Percentiles rank a stretch among this genome's conserved stretches.
phyloP scores from a whole-genome alignment of 2,797 vertebrate species.

The Gymnodraco acuticeps region DNA sequence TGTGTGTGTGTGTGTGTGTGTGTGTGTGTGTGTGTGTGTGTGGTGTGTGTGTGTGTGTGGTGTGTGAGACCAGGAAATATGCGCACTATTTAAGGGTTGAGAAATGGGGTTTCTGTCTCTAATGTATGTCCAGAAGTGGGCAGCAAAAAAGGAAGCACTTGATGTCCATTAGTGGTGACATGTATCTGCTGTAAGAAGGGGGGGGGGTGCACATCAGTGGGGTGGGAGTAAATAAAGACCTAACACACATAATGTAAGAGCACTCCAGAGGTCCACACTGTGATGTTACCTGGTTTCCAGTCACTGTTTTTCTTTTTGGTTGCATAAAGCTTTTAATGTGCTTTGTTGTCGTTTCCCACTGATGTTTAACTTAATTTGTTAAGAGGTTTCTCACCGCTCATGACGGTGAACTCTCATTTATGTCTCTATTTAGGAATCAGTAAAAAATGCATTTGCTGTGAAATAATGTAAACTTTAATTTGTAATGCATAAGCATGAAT shows the following conservation, averaged over 20 bases:
- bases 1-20: conserved; percentile 2
- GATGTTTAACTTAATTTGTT: conserved; percentile 73
- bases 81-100: conserved; percentile 70
- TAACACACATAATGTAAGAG: conserved; percentile 71
- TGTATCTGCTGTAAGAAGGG: conserved; percentile 75
- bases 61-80: conserved; percentile 11
- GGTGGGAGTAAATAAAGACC: conserved; percentile 71
- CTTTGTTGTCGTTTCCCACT: conserved; percentile 61
- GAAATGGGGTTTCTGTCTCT: conserved; percentile 75
- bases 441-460: conserved; percentile 35
- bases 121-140: conserved; percentile 77
- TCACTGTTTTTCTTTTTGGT: conserved; percentile 48
- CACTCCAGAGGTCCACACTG: conserved; percentile 72
- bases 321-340: conserved; percentile 76
- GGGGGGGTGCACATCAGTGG: conserved; percentile 51
- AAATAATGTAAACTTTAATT: conserved; percentile 50
- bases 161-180: conserved; percentile 87
- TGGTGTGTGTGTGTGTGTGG: conserved; percentile 10
- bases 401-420: conserved; percentile 17
- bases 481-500: conserved; percentile 45
- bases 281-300: conserved; percentile 73
- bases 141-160: conserved; percentile 80
- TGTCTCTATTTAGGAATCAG: conserved; percentile 17
- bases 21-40: conserved; percentile 9
- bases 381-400: conserved; percentile 49